Evolutionary conservation across 2,888 invertebrate genomes (phyloP).

Genomic region (Drosophila meridionalis): DNA sequence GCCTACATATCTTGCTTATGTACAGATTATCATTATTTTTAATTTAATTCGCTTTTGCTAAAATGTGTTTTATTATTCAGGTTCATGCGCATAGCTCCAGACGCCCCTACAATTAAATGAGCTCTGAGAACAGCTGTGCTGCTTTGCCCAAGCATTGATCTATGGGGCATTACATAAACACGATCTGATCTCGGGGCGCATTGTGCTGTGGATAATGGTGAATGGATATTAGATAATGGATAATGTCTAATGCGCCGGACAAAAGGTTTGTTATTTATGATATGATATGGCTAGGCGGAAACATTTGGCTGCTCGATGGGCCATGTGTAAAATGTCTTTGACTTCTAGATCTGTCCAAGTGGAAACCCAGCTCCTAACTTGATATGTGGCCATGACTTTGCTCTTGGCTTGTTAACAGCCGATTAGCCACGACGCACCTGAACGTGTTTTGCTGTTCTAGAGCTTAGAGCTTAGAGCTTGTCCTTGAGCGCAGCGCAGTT

Average conservation of each 20-base stretch:
- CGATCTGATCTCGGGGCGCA: slow-evolving; percentile 49
- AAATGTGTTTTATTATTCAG: slow-evolving; percentile 58
- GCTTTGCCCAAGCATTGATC: not conserved
- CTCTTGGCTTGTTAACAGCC: slow-evolving; percentile 37
- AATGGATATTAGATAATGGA: slow-evolving; percentile 29
- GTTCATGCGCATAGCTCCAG: slow-evolving; percentile 39
- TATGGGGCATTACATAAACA: slow-evolving; percentile 38
- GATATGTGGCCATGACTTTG: slow-evolving; percentile 33
- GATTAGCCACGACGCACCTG: slow-evolving; percentile 27
- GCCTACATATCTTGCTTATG: slow-evolving; percentile 52
- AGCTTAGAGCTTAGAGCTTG: not conserved
- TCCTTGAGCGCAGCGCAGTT: slow-evolving; percentile 22
- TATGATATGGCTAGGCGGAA: slow-evolving; percentile 52
- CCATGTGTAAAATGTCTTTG: slow-evolving; percentile 34
- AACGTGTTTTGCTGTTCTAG: slow-evolving; percentile 19
- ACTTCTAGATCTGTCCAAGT: slow-evolving; percentile 48
- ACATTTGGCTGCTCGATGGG: slow-evolving; percentile 39
- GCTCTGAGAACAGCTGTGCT: slow-evolving; percentile 3
- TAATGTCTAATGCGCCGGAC: slow-evolving; percentile 24
- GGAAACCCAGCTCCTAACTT: not conserved
- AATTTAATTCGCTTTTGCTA: slow-evolving; percentile 38
- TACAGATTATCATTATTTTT: slow-evolving; percentile 35
- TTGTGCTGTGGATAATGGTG: slow-evolving; percentile 45
- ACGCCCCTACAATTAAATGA: slow-evolving; percentile 61
- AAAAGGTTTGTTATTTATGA: slow-evolving; percentile 16